A percentile compares a stretch with the other conserved stretches of the same genome.
Conservation (phyloP, 2,888 invertebrate species). For the Acanthococcus lagerstroemiae region DNA sequence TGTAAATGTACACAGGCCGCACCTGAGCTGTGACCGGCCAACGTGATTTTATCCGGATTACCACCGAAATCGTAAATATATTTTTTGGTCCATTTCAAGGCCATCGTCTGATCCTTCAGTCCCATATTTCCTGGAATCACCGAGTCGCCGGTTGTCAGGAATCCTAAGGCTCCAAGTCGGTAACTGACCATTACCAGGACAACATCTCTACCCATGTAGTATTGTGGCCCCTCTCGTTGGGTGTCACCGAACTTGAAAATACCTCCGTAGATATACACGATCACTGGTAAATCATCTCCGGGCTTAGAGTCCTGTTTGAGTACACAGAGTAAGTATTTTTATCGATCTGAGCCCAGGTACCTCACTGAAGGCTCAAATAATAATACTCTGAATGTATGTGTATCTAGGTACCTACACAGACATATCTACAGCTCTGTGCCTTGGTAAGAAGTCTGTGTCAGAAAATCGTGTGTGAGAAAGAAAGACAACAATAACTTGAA, state of each 20-base stretch:
- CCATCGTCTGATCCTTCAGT: conserved; percentile 29
- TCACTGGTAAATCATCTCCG: conserved; percentile 40
- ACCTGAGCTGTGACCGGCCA: conserved; percentile 33
- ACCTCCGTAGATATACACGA: conserved; percentile 48
- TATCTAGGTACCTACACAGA: too few species aligned
- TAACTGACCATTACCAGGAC: conserved; percentile 35
- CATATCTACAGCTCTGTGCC: too few species aligned
- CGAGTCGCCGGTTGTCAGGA: conserved; percentile 26
- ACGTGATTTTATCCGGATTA: conserved; percentile 22
- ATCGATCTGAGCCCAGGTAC: background rate
- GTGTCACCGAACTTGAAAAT: conserved; percentile 40
- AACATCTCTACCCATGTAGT: conserved; percentile 33
- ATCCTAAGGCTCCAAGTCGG: conserved; percentile 34
- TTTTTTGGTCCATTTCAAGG: conserved; percentile 23
- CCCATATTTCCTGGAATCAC: conserved; percentile 29
- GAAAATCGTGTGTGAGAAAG: too few species aligned
- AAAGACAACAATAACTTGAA: too few species aligned
- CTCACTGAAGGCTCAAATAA: background rate
- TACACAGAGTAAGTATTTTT: conserved; percentile 31
- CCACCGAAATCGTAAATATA: conserved; percentile 31
- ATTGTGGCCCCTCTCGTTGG: conserved; percentile 32
- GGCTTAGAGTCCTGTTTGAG: background rate
- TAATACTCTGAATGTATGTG: too few species aligned
- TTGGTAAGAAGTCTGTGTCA: too few species aligned
- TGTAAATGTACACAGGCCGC: conserved; percentile 29